These are phyloP conservation scores for Falco cherrug DNA, from an alignment of 2,797 vertebrate species.

Conservation along the genomic window DNA sequence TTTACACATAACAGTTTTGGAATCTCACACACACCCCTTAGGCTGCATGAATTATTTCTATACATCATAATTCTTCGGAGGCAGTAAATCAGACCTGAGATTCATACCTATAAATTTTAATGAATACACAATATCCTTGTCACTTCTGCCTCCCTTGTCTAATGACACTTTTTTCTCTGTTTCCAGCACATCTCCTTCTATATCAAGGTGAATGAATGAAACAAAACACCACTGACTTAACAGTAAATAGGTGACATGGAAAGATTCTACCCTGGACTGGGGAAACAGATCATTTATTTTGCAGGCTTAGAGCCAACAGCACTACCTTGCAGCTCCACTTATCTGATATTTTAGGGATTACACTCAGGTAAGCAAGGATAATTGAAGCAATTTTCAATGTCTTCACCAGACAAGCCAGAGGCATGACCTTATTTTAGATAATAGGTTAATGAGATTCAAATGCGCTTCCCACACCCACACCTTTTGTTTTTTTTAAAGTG, in stretches of 20 bases:
- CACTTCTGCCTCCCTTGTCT: background rate
- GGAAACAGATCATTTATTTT: background rate
- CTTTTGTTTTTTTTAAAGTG: too few relatives aligned
- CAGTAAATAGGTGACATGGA: background rate
- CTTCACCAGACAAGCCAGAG: slow-evolving; percentile 47
- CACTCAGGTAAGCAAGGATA: slow-evolving; percentile 48
- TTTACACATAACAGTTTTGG: background rate
- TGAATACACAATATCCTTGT: background rate
- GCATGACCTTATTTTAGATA: slow-evolving; percentile 35
- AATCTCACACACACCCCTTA: background rate
- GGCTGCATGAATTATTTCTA: background rate
- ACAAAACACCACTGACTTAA: slow-evolving; percentile 2
- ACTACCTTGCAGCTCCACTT: slow-evolving; percentile 33
- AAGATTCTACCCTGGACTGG: background rate
- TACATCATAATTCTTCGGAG: background rate
- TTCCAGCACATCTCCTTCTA: background rate
- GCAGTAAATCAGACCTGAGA: background rate
- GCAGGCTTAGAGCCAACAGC: background rate
- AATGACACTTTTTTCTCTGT: background rate
- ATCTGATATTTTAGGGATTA: slow-evolving; percentile 33
- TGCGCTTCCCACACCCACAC: background rate
- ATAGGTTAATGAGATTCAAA: slow-evolving; percentile 25
- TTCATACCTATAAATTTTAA: background rate
- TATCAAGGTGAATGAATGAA: background rate
- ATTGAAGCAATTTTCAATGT: slow-evolving; percentile 58